A percentile compares a stretch with the other conserved stretches of the same genome.
phyloP scores from a whole-genome alignment of 2,113 vertebrate genomes.

The Tachysurus fulvidraco region DNA sequence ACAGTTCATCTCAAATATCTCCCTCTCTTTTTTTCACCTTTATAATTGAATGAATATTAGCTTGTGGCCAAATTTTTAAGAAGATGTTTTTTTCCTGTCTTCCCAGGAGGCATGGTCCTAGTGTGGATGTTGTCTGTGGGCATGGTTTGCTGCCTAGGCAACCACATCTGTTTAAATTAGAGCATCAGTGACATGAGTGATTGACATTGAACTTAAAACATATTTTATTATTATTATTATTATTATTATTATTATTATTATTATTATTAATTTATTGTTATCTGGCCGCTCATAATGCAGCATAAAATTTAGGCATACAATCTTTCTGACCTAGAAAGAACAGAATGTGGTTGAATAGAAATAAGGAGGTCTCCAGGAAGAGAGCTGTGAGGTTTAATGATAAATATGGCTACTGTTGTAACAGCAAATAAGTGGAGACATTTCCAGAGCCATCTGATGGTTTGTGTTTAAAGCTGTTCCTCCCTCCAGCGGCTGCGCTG shows the following conservation, averaged over 20 bases:
- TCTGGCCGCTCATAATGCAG: background rate
- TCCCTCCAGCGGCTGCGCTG: background rate
- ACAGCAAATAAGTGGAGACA: background rate
- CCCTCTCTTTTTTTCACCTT: background rate
- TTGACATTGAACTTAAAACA: background rate
- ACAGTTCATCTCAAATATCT: background rate
- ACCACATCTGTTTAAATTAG: background rate
- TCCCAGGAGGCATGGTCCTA: background rate
- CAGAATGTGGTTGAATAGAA: background rate
- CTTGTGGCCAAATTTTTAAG: background rate
- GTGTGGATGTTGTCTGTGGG: background rate
- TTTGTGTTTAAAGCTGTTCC: background rate
- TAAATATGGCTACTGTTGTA: conserved; percentile 14
- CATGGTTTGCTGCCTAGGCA: background rate
- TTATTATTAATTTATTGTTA: background rate
- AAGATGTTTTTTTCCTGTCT: background rate
- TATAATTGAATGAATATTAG: background rate
- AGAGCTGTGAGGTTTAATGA: background rate
- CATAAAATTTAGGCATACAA: background rate
- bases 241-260: background rate
- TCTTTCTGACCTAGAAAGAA: background rate
- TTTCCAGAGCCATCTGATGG: background rate
- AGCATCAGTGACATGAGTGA: background rate
- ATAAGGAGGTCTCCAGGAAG: background rate
- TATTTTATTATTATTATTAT: background rate